A percentile compares a stretch with the other conserved stretches of the same genome.
Evolutionary conservation across 2,797 vertebrate genomes (phyloP).

Genomic region (Schizothorax lantsangensis): DNA sequence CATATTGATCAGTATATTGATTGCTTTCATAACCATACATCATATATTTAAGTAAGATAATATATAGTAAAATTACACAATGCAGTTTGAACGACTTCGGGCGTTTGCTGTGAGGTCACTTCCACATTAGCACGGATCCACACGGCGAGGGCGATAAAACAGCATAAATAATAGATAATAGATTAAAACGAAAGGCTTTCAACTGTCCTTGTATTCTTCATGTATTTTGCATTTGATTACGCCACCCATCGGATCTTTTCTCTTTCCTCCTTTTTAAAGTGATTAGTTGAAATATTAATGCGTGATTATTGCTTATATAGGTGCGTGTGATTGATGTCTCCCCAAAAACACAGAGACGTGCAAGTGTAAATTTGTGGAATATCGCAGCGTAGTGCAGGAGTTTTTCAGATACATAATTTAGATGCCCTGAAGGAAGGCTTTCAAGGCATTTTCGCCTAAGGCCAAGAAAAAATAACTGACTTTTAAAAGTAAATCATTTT

Average conservation of each 20-base stretch:
- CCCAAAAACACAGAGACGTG: slow-evolving; percentile 98
- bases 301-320: slow-evolving; percentile 95
- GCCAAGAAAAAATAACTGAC: slow-evolving; percentile 99
- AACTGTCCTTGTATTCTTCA: slow-evolving; percentile 95
- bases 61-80: too few species aligned
- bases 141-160: slow-evolving; percentile 66
- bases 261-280: slow-evolving; percentile 91
- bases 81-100: slow-evolving; percentile 93
- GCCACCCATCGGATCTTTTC: slow-evolving; percentile 92
- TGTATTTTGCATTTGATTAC: slow-evolving; percentile 99
- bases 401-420: slow-evolving; percentile 99
- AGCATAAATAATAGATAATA: slow-evolving; percentile 58
- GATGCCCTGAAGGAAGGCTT: slow-evolving; percentile 99
- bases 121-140: neutral
- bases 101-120: slow-evolving; percentile 78
- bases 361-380: slow-evolving; percentile 94
- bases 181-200: slow-evolving; percentile 38
- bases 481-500: slow-evolving; percentile 99
- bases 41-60: too few species aligned
- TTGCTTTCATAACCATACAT: too few species aligned
- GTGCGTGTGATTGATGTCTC: slow-evolving; percentile 98
- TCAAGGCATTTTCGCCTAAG: slow-evolving; percentile 99
- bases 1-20: too few species aligned
- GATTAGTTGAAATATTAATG: slow-evolving; percentile 99
- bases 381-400: slow-evolving; percentile 94